Base-by-base conservation (phyloP, 2,888 invertebrate genomes). In the Amblyteles armatorius region DNA sequence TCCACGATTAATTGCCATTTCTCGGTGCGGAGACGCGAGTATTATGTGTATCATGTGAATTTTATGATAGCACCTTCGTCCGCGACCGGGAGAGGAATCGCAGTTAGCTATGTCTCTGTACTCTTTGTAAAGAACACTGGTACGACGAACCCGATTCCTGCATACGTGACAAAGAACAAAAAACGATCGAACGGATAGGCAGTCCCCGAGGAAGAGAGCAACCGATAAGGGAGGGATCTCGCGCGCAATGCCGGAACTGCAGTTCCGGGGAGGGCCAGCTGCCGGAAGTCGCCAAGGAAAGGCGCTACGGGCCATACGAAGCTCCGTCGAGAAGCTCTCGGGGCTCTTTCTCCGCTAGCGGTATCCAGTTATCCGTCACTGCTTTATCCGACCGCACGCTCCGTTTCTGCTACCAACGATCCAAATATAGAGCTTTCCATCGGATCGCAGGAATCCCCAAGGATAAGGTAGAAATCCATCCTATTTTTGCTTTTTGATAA, bases 1-100 rank as follows among this genome's bases (percentile, higher is more conserved):
- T 80, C 68, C 76, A 91, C 92, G 91, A 93, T 93, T 93, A 93
- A 93, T 93, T 93, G 93, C 92, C 92, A 93, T 91, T 92, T 93
- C 92, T 92, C 29, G 92, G 33, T 68, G 76, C 76, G 36, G 77
- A 76, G 82, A 74, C 57, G 44, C 71, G n/a, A 33, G 33, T 33
- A 33, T 6, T 33, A 33, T 6, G 33, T 13, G 16, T 60, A 65
- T 52, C 22, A 57, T 26, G 36, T 48, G 67, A 52, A 60, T 26
- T 65, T 33, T 22, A 63, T 48, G 40, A 87, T 84, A 84, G 83
- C 87, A 87, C 88, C 88, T 89, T 78, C 82, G 69, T 81, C 77
- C 81, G 81, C 68, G 77, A 89, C 88, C 88, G 86, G 85, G 86
- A 87, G 87, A 84, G 85, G 83, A 86, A 85, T 67, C 52, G 33